These are phyloP conservation scores for Scolopax bukidnonensis DNA, from an alignment of 2,797 vertebrate species.

Conservation along the genomic window DNA sequence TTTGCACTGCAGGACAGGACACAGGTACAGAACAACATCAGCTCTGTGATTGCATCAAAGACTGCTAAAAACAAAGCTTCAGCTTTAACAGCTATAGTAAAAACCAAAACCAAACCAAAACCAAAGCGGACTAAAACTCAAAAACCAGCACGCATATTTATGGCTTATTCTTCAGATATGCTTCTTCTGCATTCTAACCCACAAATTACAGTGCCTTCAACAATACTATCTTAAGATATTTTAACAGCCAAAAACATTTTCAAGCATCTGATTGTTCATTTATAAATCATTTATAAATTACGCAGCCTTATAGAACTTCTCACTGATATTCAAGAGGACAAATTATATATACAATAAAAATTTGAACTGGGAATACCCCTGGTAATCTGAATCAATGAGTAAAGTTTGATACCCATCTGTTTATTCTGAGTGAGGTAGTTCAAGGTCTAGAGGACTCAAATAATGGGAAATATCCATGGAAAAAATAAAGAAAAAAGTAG, in stretches of 20 bases:
- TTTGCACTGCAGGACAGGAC: conserved; percentile 2
- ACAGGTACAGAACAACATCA: not conserved
- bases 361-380: not conserved
- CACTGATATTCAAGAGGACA: not conserved
- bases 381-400: not conserved
- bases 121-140: rapidly evolving
- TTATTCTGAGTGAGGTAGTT: not conserved
- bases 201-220: not conserved
- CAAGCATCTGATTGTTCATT: not conserved
- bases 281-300: not conserved
- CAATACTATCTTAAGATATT: not conserved
- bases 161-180: not conserved
- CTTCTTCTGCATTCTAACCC: not conserved
- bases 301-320: not conserved
- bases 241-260: not conserved
- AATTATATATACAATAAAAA: not conserved
- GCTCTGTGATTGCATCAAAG: not conserved
- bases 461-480: not conserved
- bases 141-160: not conserved
- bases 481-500: not conserved
- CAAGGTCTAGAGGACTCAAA: not conserved
- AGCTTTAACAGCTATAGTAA: not conserved
- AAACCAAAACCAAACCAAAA: not conserved
- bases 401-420: not conserved
- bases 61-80: not conserved